Evolutionary conservation across 2,797 vertebrate genomes (phyloP).

Genomic region (Synanceia verrucosa): DNA sequence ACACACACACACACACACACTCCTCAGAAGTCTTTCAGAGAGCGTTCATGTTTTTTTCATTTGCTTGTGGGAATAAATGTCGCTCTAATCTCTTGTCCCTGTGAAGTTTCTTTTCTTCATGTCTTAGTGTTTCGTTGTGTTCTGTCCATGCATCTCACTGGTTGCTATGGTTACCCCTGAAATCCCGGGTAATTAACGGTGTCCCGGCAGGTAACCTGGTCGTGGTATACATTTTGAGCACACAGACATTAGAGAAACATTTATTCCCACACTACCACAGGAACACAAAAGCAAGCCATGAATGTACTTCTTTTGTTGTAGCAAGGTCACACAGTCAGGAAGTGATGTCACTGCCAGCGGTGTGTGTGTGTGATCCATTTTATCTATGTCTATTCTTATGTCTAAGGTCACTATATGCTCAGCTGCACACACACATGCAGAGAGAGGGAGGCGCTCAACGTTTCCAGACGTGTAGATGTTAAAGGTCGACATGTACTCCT

Average conservation of each 20-base stretch:
- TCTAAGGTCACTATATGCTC: conserved; percentile 20
- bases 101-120: neutral
- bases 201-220: neutral
- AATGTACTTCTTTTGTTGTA: conserved; percentile 3
- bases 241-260: neutral
- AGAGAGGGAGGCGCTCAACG: conserved; percentile 19
- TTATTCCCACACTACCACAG: conserved; percentile 7
- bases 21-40: conserved; percentile 15
- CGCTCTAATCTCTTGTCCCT: conserved; percentile 7
- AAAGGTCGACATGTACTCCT: conserved; percentile 59
- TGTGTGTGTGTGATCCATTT: conserved; percentile 23
- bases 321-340: conserved; percentile 47
- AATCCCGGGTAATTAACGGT: neutral
- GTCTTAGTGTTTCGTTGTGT: neutral
- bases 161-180: conserved; percentile 2
- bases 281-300: neutral
- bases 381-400: conserved; percentile 42
- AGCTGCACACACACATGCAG: neutral
- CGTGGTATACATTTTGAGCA: neutral
- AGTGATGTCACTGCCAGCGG: conserved; percentile 25
- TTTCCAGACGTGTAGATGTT: conserved; percentile 55
- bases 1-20: neutral
- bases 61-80: conserved; percentile 4
- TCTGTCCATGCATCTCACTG: neutral
- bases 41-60: conserved; percentile 32